Evolutionary conservation across 1,140 invertebrate genomes (phyloP).

Genomic region (Drosophila pruinosa): DNA sequence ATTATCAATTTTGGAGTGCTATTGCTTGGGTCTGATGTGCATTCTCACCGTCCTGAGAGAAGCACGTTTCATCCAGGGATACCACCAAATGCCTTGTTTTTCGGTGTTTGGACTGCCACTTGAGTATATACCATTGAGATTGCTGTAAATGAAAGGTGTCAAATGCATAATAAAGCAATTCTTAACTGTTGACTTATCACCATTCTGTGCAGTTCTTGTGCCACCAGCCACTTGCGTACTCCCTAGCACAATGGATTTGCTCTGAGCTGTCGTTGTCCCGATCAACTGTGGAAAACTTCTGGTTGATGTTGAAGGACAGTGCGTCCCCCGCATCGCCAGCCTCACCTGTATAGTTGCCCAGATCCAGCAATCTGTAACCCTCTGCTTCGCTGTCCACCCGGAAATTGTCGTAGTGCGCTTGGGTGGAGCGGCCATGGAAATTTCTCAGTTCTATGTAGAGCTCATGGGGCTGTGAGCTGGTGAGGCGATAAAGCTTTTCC

Average conservation of each 20-base stretch:
- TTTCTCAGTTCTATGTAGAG: neutral
- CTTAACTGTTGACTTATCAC: neutral
- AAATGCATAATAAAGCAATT: too few relatives aligned
- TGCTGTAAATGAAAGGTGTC: neutral
- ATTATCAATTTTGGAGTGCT: too few relatives aligned
- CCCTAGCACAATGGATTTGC: neutral
- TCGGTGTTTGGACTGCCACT: neutral
- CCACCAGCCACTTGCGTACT: neutral
- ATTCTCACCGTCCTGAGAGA: neutral
- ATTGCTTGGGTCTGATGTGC: neutral
- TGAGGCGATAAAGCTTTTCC: neutral
- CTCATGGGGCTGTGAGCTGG: neutral
- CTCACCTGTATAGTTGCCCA: neutral
- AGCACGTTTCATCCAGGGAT: neutral
- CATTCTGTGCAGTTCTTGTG: neutral
- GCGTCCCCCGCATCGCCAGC: neutral
- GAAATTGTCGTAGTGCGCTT: neutral
- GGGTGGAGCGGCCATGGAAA: neutral
- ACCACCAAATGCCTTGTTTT: neutral
- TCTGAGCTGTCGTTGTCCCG: neutral
- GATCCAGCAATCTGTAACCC: neutral
- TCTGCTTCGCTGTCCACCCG: neutral
- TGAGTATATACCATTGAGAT: neutral
- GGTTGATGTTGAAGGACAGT: neutral
- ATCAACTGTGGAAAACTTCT: neutral